Percentiles rank a stretch among this genome's conserved stretches.
These are phyloP conservation scores for Entelurus aequoreus DNA, from an alignment of 2,113 vertebrate species.

Conservation along the genomic window DNA sequence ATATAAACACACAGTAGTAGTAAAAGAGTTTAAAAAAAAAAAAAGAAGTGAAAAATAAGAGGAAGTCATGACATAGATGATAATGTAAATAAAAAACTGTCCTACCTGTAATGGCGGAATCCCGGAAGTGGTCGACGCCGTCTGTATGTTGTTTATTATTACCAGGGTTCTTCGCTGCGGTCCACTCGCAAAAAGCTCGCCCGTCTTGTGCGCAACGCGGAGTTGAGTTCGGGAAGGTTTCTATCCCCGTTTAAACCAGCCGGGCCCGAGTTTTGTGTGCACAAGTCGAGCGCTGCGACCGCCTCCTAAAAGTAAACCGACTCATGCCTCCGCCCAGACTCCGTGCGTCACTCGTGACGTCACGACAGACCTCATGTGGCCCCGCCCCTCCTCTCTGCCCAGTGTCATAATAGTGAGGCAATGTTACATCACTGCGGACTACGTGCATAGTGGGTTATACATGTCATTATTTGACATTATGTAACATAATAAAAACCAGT, in stretches of 20 bases:
- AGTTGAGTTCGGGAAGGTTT: slow-evolving; percentile 71
- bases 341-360: slow-evolving; percentile 28
- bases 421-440: slow-evolving; percentile 25
- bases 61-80: not conserved
- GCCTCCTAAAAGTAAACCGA: slow-evolving; percentile 12
- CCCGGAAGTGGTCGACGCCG: slow-evolving; percentile 7
- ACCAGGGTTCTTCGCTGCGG: slow-evolving; percentile 45
- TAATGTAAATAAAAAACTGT: not conserved
- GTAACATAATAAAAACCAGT: too few species aligned
- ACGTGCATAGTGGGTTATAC: too few species aligned
- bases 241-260: slow-evolving; percentile 68
- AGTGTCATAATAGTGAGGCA: slow-evolving; percentile 50
- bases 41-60: too few species aligned
- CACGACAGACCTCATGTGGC: slow-evolving; percentile 30
- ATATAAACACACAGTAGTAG: too few species aligned
- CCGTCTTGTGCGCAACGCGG: slow-evolving; percentile 67
- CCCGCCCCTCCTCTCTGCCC: slow-evolving; percentile 26
- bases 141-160: slow-evolving; percentile 35
- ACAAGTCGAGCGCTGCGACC: slow-evolving; percentile 22
- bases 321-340: slow-evolving; percentile 11
- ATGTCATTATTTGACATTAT: too few species aligned
- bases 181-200: slow-evolving; percentile 58
- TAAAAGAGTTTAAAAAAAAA: too few species aligned
- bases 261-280: slow-evolving; percentile 15
- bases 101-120: slow-evolving; percentile 19